phyloP scores from a whole-genome alignment of 35 echinoderm and acorn worm species.

The Holothuria glaberrima region DNA sequence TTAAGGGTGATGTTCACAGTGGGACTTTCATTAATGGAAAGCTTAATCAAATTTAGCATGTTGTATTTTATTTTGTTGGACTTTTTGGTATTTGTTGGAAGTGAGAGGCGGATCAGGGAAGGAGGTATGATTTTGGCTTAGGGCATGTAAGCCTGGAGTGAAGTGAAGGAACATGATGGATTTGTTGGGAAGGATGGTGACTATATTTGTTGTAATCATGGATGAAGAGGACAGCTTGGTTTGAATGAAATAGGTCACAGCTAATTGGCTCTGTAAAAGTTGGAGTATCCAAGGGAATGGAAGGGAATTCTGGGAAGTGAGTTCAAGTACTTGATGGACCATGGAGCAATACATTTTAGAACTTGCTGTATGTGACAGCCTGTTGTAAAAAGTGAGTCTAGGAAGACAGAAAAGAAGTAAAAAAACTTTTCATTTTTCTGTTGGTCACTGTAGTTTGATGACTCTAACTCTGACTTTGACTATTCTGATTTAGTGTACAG shows the following conservation, averaged over 20 bases:
- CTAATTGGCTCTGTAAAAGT: conserved; percentile 16
- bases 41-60: conserved; percentile 37
- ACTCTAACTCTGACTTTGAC: too few species aligned
- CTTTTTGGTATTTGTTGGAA: not conserved
- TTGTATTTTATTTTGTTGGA: not conserved
- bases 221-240: not conserved
- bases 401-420: too few species aligned
- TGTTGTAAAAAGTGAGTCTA: too few species aligned
- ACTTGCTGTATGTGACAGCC: too few species aligned
- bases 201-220: not conserved
- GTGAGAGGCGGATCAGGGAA: not conserved
- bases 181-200: not conserved
- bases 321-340: too few species aligned
- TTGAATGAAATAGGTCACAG: conserved; percentile 13
- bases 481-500: too few species aligned
- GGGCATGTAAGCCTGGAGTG: not conserved
- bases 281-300: too few species aligned
- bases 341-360: too few species aligned
- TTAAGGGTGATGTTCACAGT: conserved; percentile 14
- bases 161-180: not conserved
- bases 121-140: not conserved
- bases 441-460: too few species aligned
- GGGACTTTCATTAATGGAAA: conserved; percentile 50
- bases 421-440: too few species aligned
- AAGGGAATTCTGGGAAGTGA: too few species aligned